Evolutionary conservation across 1,140 invertebrate species (phyloP).

Genomic region (Drosophila hydei): DNA sequence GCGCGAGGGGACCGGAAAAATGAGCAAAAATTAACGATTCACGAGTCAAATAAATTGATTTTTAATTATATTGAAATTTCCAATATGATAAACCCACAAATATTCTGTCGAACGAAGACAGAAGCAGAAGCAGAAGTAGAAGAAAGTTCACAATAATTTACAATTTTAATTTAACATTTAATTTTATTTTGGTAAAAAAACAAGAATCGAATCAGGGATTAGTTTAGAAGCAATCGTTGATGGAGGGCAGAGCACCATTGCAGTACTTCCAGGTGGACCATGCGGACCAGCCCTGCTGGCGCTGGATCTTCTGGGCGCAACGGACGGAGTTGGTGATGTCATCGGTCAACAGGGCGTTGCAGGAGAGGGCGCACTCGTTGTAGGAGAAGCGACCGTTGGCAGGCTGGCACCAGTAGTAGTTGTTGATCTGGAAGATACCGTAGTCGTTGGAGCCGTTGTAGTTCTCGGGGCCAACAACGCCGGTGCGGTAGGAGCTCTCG

Average conservation of each 20-base stretch:
- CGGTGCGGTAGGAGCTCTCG: conserved; percentile 54
- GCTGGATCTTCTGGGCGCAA: conserved; percentile 52
- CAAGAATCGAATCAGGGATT: not conserved
- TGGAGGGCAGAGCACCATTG: conserved; percentile 48
- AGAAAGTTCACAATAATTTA: not conserved
- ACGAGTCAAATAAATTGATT: conserved; percentile 21
- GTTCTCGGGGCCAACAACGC: conserved; percentile 44
- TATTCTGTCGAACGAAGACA: not conserved
- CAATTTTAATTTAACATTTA: not conserved
- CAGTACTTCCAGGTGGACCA: conserved; percentile 61
- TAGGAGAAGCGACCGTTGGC: conserved; percentile 39
- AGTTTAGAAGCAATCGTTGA: conserved; percentile 58
- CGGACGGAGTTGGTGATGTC: conserved; percentile 47
- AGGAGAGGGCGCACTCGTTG: conserved; percentile 40
- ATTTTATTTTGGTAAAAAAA: not conserved
- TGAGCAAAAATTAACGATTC: conserved; percentile 18
- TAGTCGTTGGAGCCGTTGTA: conserved; percentile 60
- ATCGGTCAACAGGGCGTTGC: conserved; percentile 47
- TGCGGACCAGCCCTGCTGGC: conserved; percentile 55
- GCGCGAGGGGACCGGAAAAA: conserved; percentile 7
- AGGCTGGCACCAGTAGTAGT: conserved; percentile 67
- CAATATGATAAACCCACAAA: not conserved
- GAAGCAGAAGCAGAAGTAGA: not conserved
- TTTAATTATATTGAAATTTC: conserved; percentile 26
- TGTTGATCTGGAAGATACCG: conserved; percentile 74